Evolutionary conservation across 1,140 invertebrate species (phyloP).

Genomic region (Zaprionus nigranus): DNA sequence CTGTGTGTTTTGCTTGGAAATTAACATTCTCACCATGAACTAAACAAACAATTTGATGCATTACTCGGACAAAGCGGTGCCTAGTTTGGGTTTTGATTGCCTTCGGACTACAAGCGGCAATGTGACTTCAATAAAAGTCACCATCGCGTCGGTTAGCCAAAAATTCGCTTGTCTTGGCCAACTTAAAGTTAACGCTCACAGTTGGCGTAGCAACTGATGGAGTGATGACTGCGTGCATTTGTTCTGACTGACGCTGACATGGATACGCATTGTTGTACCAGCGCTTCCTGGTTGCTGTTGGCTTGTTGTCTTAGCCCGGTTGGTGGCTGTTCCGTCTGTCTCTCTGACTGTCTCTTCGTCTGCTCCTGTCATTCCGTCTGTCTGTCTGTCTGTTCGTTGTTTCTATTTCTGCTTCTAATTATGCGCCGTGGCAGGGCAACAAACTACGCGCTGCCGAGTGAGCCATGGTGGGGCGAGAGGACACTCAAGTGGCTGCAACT

Average conservation of each 20-base stretch:
- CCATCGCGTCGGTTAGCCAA: conserved; percentile 37
- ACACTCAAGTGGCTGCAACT: conserved; percentile 72
- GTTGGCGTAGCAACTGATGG: conserved; percentile 46
- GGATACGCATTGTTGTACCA: conserved; percentile 54
- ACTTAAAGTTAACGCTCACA: conserved; percentile 70
- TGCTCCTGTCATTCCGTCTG: no score
- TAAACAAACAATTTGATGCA: conserved; percentile 52
- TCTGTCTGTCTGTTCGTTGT: conserved; percentile 31
- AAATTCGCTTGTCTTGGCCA: conserved; percentile 41
- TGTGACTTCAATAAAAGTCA: conserved; percentile 22
- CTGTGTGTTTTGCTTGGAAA: conserved; percentile 46
- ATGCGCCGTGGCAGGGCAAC: conserved; percentile 71
- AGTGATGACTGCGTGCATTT: conserved; percentile 63
- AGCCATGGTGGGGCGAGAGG: conserved; percentile 9
- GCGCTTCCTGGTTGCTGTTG: conserved; percentile 66
- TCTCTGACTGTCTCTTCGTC: background rate
- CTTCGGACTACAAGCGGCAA: background rate
- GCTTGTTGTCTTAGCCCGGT: conserved; percentile 9
- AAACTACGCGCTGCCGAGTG: conserved; percentile 44
- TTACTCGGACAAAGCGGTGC: conserved; percentile 36
- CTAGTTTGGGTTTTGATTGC: conserved; percentile 5
- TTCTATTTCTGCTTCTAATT: conserved; percentile 65
- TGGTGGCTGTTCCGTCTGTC: background rate
- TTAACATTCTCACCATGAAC: conserved; percentile 63
- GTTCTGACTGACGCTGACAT: conserved; percentile 57